A percentile compares a stretch with the other conserved stretches of the same genome.
phyloP scores from a whole-genome alignment of 2,888 invertebrate genomes.

The Drosophila hamatofila region DNA sequence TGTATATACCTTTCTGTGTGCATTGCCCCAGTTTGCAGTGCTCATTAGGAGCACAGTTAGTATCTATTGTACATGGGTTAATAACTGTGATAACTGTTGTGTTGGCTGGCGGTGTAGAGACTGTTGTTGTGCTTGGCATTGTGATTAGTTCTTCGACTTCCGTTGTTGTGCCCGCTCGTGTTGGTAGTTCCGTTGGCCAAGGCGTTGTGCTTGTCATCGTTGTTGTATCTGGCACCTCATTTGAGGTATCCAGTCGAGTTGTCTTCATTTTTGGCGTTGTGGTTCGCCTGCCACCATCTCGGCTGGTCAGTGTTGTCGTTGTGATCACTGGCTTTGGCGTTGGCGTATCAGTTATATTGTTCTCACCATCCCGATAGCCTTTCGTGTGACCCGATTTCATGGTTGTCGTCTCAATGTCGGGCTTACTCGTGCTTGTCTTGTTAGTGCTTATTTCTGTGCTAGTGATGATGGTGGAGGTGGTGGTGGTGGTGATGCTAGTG shows the following conservation, averaged over 20 bases:
- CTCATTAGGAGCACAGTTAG: conserved; percentile 88
- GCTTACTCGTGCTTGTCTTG: conserved; percentile 54
- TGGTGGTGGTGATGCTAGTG: conserved; percentile 52
- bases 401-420: conserved; percentile 67
- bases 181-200: conserved; percentile 67
- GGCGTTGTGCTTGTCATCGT: conserved; percentile 55
- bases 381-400: conserved; percentile 82
- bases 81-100: conserved; percentile 81
- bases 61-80: conserved; percentile 87
- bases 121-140: conserved; percentile 60
- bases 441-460: conserved; percentile 80
- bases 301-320: conserved; percentile 56
- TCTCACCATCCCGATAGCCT: conserved; percentile 85
- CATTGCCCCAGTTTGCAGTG: conserved; percentile 87
- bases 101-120: conserved; percentile 65
- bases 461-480: conserved; percentile 68
- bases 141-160: conserved; percentile 65
- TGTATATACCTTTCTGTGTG: conserved; percentile 85
- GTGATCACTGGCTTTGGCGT: conserved; percentile 61
- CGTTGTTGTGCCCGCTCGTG: conserved; percentile 74
- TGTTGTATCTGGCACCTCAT: conserved; percentile 75
- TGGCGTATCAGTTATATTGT: conserved; percentile 83
- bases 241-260: conserved; percentile 84
- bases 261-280: conserved; percentile 83
- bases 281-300: conserved; percentile 63